Conservation (phyloP, 2,888 invertebrate species). For the Sesia apiformis region DNA sequence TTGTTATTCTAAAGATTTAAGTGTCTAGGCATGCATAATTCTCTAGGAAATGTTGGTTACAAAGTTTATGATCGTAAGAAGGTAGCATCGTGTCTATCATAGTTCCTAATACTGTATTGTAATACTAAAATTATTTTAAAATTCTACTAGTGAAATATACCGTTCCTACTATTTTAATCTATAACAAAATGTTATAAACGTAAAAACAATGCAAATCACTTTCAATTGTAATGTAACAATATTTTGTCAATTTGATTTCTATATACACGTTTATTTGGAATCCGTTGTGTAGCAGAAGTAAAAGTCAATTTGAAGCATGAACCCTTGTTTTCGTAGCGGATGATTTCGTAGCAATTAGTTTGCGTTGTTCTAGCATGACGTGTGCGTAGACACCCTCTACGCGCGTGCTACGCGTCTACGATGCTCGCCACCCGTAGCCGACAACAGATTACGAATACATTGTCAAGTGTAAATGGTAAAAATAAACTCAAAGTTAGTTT, state of each 20-base stretch:
- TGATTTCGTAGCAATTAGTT: background rate
- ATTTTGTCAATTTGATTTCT: slow-evolving; percentile 4
- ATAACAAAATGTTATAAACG: slow-evolving; percentile 43
- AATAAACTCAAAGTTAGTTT: slow-evolving; percentile 77
- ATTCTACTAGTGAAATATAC: slow-evolving; percentile 72
- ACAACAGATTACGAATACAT: slow-evolving; percentile 74
- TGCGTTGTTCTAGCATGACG: slow-evolving; percentile 28
- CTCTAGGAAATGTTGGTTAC: slow-evolving; percentile 53
- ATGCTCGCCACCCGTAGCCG: slow-evolving; percentile 56
- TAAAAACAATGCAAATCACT: slow-evolving; percentile 25
- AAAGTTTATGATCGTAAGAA: slow-evolving; percentile 56
- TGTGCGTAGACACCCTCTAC: slow-evolving; percentile 35
- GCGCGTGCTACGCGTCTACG: slow-evolving; percentile 64
- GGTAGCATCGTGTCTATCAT: slow-evolving; percentile 71
- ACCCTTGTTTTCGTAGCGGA: background rate
- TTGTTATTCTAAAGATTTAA: slow-evolving; percentile 47
- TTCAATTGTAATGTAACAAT: background rate
- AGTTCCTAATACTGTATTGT: slow-evolving; percentile 74
- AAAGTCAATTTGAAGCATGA: background rate
- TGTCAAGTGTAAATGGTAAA: slow-evolving; percentile 77
- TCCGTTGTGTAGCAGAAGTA: slow-evolving; percentile 3
- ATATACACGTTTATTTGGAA: slow-evolving; percentile 4
- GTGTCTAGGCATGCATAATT: slow-evolving; percentile 20
- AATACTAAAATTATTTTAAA: slow-evolving; percentile 70
- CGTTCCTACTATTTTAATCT: slow-evolving; percentile 71